These are phyloP conservation scores for Pantala flavescens DNA, from an alignment of 1,140 invertebrate genomes.

Conservation along the genomic window DNA sequence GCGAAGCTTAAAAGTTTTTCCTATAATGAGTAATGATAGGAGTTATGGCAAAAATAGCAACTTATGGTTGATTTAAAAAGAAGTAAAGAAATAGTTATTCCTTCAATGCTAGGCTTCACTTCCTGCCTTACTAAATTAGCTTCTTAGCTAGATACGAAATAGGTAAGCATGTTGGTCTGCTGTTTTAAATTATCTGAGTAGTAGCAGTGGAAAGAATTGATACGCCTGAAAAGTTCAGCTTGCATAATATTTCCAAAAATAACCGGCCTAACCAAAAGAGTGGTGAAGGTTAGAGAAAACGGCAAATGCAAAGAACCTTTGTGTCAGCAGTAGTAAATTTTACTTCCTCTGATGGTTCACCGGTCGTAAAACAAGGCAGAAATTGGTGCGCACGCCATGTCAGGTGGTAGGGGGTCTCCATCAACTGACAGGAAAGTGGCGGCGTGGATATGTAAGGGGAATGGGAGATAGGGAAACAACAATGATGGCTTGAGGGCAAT, in stretches of 20 bases:
- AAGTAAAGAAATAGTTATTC: no score
- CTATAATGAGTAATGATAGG: no score
- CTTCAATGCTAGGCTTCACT: no score
- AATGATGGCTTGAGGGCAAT: background rate
- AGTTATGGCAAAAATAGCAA: no score
- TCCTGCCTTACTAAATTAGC: no score
- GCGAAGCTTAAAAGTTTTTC: no score
- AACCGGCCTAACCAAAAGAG: background rate
- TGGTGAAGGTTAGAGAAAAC: background rate
- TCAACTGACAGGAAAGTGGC: background rate
- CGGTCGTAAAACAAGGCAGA: background rate
- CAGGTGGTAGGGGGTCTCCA: background rate
- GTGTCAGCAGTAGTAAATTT: background rate
- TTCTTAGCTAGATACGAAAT: no score
- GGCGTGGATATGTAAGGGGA: background rate
- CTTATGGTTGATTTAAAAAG: no score
- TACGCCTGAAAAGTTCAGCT: background rate
- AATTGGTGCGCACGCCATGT: background rate
- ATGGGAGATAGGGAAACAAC: background rate
- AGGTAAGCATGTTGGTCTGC: no score
- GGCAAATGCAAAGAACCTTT: background rate
- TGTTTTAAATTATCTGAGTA: no score
- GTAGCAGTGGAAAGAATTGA: no score
- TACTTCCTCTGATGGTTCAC: background rate
- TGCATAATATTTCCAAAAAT: background rate